Conservation (phyloP, 2,888 invertebrate species). For the Mycalesis mineus region DNA sequence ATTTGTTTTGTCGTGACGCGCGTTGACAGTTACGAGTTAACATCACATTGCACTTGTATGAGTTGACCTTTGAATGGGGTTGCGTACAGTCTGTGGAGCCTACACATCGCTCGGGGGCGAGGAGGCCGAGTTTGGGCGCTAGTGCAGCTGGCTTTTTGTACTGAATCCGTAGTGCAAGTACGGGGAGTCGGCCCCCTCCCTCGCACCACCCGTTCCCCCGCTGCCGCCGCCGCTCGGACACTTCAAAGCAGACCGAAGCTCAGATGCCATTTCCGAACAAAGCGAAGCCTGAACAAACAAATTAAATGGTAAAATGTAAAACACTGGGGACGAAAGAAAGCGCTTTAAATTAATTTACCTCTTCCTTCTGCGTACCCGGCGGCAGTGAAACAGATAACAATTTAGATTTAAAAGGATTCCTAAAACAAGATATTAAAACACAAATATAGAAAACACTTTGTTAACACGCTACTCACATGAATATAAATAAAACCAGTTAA, state of each 20-base stretch:
- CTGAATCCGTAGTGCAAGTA: conserved; percentile 82
- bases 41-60: conserved; percentile 9
- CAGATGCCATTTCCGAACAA: conserved; percentile 85
- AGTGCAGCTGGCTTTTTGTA: conserved; percentile 72
- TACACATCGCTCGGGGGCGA: conserved; percentile 71
- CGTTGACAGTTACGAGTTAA: conserved; percentile 16
- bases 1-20: neutral
- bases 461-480: neutral
- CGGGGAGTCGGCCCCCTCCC: conserved; percentile 79
- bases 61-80: conserved; percentile 22
- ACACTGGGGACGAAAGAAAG: conserved; percentile 23
- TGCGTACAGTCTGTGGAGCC: conserved; percentile 35
- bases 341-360: conserved; percentile 55
- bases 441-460: neutral
- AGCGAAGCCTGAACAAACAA: conserved; percentile 79
- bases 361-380: conserved; percentile 57
- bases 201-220: conserved; percentile 50
- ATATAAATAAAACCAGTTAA: too few relatives aligned
- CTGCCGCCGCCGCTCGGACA: conserved; percentile 77
- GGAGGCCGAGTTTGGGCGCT: conserved; percentile 65
- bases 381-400: conserved; percentile 28
- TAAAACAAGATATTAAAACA: too few relatives aligned
- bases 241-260: conserved; percentile 83
- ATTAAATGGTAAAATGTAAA: conserved; percentile 31
- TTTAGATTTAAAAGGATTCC: conserved; percentile 5